A percentile compares a stretch with the other conserved stretches of the same genome.
Evolutionary conservation across 2,888 invertebrate genomes (phyloP).

Genomic region (Ochropleura plecta): DNA sequence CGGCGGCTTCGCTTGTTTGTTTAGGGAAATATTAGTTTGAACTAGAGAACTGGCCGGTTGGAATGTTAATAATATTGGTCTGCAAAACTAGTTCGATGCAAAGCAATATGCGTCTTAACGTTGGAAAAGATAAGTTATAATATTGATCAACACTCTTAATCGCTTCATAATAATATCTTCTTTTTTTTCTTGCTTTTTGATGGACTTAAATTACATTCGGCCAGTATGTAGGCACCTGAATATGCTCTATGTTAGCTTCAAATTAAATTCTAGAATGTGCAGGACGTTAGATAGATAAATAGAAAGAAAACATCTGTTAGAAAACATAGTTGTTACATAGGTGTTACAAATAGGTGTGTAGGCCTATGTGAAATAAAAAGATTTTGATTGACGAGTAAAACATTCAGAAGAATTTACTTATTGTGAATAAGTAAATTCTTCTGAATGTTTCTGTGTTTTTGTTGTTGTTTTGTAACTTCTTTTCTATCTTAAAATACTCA

Average conservation of each 20-base stretch:
- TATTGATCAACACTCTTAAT: background rate
- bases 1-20: slow-evolving; percentile 9
- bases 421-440: too few species aligned
- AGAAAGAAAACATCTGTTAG: too few species aligned
- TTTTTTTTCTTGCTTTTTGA: background rate
- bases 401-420: background rate
- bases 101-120: background rate
- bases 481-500: background rate
- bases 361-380: too few species aligned
- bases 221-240: background rate
- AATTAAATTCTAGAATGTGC: background rate
- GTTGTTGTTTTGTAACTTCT: too few species aligned
- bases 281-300: background rate
- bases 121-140: background rate
- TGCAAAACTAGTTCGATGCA: background rate
- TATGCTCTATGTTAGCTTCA: background rate
- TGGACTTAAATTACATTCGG: background rate
- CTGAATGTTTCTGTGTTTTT: too few species aligned
- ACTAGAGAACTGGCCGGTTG: background rate
- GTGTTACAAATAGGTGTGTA: too few species aligned
- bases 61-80: background rate
- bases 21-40: slow-evolving; percentile 26
- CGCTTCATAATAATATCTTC: background rate
- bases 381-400: background rate
- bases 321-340: too few species aligned